Evolutionary conservation across 2,797 vertebrate species (phyloP).

Genomic region (Chiroxiphia lanceolata): DNA sequence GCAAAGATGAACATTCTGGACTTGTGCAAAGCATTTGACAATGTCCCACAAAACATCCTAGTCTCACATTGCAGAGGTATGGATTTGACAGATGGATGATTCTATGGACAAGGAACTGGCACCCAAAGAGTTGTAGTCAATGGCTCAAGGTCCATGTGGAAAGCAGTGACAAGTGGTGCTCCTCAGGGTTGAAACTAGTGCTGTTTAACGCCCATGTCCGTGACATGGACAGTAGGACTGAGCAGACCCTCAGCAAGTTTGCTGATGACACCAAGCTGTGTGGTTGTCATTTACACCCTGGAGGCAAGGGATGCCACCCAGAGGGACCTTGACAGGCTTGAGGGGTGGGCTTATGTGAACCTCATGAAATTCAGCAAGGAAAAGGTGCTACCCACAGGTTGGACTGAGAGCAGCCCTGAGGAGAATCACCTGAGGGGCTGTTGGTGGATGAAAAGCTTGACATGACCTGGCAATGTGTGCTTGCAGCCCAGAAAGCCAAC

Average conservation of each 20-base stretch:
- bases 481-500: not conserved
- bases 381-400: not conserved
- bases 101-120: fast-evolving
- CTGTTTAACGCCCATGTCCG: fast-evolving
- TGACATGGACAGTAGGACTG: not conserved
- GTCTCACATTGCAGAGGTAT: not conserved
- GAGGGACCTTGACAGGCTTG: not conserved
- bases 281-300: not conserved
- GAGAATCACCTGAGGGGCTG: not conserved
- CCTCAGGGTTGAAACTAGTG: fast-evolving
- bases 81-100: not conserved
- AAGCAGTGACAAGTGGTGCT: fast-evolving
- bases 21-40: not conserved
- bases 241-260: not conserved
- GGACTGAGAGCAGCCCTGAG: not conserved
- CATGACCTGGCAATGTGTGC: not conserved
- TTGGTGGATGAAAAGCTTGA: not conserved
- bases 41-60: not conserved
- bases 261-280: not conserved
- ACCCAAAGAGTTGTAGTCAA: not conserved
- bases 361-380: not conserved
- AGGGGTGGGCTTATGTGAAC: not conserved
- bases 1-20: not conserved
- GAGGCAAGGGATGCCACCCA: not conserved
- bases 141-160: not conserved